phyloP scores from a whole-genome alignment of 2,113 vertebrate species.

The Notarius quadriscutis region DNA sequence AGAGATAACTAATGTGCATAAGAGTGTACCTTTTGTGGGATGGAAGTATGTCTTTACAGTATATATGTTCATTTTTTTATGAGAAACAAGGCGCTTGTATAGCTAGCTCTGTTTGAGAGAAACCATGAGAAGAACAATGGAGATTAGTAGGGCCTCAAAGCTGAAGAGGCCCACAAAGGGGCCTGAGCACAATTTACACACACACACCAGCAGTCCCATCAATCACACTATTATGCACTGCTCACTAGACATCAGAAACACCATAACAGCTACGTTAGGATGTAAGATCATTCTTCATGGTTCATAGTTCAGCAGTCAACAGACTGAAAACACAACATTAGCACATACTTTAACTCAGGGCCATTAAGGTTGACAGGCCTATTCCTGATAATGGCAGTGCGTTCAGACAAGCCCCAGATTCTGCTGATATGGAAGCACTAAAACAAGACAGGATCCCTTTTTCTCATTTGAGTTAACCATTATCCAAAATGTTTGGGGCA shows the following conservation, averaged over 20 bases:
- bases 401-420: slow-evolving; percentile 23
- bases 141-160: slow-evolving; percentile 62
- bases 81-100: slow-evolving; percentile 55
- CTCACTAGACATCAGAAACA: slow-evolving; percentile 11
- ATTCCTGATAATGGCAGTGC: slow-evolving; percentile 27
- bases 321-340: slow-evolving; percentile 32
- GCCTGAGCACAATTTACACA: slow-evolving; percentile 57
- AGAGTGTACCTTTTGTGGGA: not conserved
- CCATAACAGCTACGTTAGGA: slow-evolving; percentile 7
- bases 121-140: slow-evolving; percentile 67
- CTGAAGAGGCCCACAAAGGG: slow-evolving; percentile 65
- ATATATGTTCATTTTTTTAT: not conserved
- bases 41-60: not conserved
- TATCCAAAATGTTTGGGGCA: not conserved
- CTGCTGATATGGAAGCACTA: not conserved
- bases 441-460: slow-evolving; percentile 11
- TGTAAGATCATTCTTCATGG: slow-evolving; percentile 16
- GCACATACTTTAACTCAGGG: slow-evolving; percentile 15
- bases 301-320: slow-evolving; percentile 17
- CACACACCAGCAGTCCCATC: slow-evolving; percentile 5
- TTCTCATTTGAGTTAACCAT: not conserved
- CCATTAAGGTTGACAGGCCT: not conserved
- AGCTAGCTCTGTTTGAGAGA: slow-evolving; percentile 60
- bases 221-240: slow-evolving; percentile 26
- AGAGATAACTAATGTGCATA: not conserved